A percentile compares a stretch with the other conserved stretches of the same genome.
These are phyloP conservation scores for Blera fallax DNA, from an alignment of 2,888 invertebrate genomes.

Conservation along the genomic window DNA sequence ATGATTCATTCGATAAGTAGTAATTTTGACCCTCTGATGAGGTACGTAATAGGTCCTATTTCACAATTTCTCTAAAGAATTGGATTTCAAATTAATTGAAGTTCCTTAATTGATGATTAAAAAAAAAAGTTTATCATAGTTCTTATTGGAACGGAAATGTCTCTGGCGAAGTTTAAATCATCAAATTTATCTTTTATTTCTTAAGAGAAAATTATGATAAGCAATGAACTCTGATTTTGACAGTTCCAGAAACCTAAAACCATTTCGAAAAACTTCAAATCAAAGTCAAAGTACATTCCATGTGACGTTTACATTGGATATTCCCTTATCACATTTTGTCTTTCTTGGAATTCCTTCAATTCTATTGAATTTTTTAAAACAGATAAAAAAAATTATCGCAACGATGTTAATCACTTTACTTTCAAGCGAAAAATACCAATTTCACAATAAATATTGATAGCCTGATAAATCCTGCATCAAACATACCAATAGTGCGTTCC, in stretches of 20 bases:
- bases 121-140: too few relatives aligned
- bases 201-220: too few relatives aligned
- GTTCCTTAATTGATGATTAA: neutral
- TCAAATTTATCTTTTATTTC: too few relatives aligned
- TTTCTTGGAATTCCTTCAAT: slow-evolving; percentile 1
- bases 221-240: too few relatives aligned
- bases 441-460: neutral
- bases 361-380: slow-evolving; percentile 3
- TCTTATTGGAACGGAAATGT: too few relatives aligned
- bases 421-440: neutral
- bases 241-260: neutral
- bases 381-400: slow-evolving; percentile 12
- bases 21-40: neutral
- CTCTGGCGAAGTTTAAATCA: too few relatives aligned
- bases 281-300: neutral
- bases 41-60: slow-evolving; percentile 1
- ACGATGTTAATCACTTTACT: slow-evolving; percentile 5
- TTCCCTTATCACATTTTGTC: neutral
- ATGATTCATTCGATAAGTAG: slow-evolving; percentile 8
- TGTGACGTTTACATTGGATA: neutral
- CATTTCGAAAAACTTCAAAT: neutral
- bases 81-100: neutral
- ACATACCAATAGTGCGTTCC: neutral
- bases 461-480: neutral
- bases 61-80: slow-evolving; percentile 10